Conservation (phyloP, 2,888 invertebrate genomes). For the Empis livida region DNA sequence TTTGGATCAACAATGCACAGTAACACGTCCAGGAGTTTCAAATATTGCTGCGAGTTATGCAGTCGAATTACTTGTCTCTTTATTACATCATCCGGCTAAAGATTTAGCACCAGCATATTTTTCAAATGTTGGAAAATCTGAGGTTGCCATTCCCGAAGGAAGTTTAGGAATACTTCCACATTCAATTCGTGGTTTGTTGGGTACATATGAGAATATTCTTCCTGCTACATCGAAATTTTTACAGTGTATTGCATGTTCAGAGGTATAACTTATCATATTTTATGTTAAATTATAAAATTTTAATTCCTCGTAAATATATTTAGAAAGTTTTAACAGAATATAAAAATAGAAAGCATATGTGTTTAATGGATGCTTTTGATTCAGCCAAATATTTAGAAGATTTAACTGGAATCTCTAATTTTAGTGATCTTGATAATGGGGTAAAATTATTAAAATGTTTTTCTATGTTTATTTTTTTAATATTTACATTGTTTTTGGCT, state of each 20-base stretch:
- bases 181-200: constrained; percentile 84
- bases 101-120: constrained; percentile 53
- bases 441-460: constrained; percentile 18
- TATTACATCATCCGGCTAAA: constrained; percentile 71
- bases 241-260: constrained; percentile 88
- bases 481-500: not conserved
- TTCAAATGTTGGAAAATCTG: constrained; percentile 18
- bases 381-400: constrained; percentile 73
- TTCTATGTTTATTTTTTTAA: not conserved
- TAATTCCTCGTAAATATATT: constrained; percentile 4
- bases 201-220: constrained; percentile 63
- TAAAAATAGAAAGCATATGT: constrained; percentile 47
- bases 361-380: constrained; percentile 67
- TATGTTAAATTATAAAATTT: not conserved
- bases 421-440: constrained; percentile 47
- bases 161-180: constrained; percentile 80
- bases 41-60: constrained; percentile 82
- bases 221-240: constrained; percentile 78
- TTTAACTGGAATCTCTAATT: constrained; percentile 62
- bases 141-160: constrained; percentile 39
- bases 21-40: constrained; percentile 87
- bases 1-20: constrained; percentile 96
- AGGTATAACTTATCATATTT: constrained; percentile 21
- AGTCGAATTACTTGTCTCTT: constrained; percentile 75
- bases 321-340: constrained; percentile 39